phyloP scores from a whole-genome alignment of 37 sponge, comb jelly and placozoan species.

The Halichondria panicea region DNA sequence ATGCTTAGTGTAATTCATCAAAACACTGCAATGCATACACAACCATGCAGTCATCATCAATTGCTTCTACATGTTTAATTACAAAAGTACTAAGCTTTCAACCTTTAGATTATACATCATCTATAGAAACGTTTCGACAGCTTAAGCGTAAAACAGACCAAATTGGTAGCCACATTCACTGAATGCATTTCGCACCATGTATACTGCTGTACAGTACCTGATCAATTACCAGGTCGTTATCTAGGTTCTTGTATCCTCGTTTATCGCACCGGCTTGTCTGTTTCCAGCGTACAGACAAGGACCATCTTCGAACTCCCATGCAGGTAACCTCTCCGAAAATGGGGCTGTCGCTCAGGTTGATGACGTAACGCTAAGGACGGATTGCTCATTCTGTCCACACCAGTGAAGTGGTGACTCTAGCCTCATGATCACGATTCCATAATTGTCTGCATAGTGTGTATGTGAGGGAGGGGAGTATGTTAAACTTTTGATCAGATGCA shows the following conservation, averaged over 20 bases:
- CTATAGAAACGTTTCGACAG: too few species aligned
- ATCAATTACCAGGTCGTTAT: constrained; percentile 60
- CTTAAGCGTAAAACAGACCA: too few species aligned
- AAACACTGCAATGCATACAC: too few species aligned
- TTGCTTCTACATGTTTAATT: too few species aligned
- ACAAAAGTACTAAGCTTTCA: too few species aligned
- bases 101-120: too few species aligned
- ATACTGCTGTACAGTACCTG: constrained; percentile 17
- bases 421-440: constrained; percentile 75
- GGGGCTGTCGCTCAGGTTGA: constrained; percentile 12
- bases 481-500: too few species aligned
- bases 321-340: not conserved
- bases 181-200: not conserved
- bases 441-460: constrained; percentile 54
- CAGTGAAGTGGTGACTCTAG: constrained; percentile 33
- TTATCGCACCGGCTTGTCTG: constrained; percentile 39
- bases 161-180: constrained; percentile 13
- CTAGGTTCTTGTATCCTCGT: constrained; percentile 10
- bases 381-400: not conserved
- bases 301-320: constrained; percentile 33
- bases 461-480: too few species aligned
- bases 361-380: not conserved
- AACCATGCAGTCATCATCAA: too few species aligned
- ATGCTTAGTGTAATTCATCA: too few species aligned
- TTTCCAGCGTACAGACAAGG: constrained; percentile 63